Evolutionary conservation across 2,113 vertebrate genomes (phyloP).

Genomic region (Pseudopipra pipra): DNA sequence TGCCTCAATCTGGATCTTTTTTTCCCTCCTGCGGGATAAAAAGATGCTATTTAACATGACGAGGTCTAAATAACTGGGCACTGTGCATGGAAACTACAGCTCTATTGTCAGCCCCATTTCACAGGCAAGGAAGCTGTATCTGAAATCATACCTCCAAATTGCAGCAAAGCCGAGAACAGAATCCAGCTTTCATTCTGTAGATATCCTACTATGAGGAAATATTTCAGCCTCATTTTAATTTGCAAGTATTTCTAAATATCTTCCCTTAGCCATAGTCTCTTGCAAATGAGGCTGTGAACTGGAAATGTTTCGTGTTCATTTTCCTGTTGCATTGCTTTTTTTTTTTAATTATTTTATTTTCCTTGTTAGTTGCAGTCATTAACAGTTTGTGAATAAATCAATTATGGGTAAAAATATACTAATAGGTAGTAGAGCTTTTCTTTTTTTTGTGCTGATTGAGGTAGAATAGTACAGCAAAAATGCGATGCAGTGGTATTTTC

Average conservation of each 20-base stretch:
- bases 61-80: neutral
- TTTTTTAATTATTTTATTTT: neutral
- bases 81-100: neutral
- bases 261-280: neutral
- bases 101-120: neutral
- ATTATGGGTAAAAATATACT: neutral
- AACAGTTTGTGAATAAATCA: neutral
- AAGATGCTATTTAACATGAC: neutral
- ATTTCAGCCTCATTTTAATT: neutral
- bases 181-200: neutral
- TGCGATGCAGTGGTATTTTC: neutral
- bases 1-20: neutral
- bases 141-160: neutral
- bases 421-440: neutral
- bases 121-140: neutral
- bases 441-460: neutral
- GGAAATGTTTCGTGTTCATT: neutral
- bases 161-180: neutral
- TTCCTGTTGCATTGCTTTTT: neutral
- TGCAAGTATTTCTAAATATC: neutral
- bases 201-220: neutral
- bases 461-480: neutral
- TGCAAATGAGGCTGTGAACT: neutral
- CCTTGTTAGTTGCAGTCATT: neutral
- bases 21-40: neutral